These are phyloP conservation scores for Acestrorhynchus altus DNA, from an alignment of 2,797 vertebrate species.

Conservation along the genomic window DNA sequence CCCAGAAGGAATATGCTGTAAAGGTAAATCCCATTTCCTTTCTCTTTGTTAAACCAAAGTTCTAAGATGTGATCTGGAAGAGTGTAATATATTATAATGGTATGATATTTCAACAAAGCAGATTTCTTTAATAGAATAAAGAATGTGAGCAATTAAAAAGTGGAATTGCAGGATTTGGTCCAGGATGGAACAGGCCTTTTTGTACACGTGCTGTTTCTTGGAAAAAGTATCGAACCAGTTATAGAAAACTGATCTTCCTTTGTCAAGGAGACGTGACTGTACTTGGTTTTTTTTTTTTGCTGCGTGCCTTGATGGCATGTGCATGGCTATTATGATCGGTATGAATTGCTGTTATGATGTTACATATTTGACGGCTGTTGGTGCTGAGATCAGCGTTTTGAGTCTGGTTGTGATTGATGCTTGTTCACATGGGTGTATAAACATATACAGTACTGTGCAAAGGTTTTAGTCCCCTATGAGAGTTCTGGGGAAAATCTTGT, in stretches of 20 bases:
- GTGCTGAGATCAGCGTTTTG: slow-evolving; percentile 10
- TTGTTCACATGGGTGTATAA: too few relatives aligned
- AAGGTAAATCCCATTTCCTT: slow-evolving; percentile 79
- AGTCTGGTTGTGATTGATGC: not conserved
- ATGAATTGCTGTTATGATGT: slow-evolving; percentile 6
- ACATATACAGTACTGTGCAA: too few relatives aligned
- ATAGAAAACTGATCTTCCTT: slow-evolving; percentile 1
- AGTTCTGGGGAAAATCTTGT: too few relatives aligned
- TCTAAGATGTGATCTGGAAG: not conserved
- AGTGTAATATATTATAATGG: not conserved
- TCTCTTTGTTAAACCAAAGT: not conserved
- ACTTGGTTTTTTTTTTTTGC: slow-evolving; percentile 1
- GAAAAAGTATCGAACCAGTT: slow-evolving; percentile 18
- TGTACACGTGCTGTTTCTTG: slow-evolving; percentile 3
- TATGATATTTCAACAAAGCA: not conserved
- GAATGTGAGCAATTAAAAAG: not conserved
- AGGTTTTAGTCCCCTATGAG: too few relatives aligned
- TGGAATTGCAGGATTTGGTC: slow-evolving; percentile 8
- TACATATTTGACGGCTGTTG: slow-evolving; percentile 33
- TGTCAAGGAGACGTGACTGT: slow-evolving; percentile 8
- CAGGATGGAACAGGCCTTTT: slow-evolving; percentile 23
- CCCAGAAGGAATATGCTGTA: slow-evolving; percentile 96
- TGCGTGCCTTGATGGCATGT: not conserved
- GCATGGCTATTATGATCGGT: slow-evolving; percentile 27
- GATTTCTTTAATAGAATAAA: not conserved